phyloP scores from a whole-genome alignment of 92 coral and sea anemone genomes.

The Umimayanthus chanpuru region DNA sequence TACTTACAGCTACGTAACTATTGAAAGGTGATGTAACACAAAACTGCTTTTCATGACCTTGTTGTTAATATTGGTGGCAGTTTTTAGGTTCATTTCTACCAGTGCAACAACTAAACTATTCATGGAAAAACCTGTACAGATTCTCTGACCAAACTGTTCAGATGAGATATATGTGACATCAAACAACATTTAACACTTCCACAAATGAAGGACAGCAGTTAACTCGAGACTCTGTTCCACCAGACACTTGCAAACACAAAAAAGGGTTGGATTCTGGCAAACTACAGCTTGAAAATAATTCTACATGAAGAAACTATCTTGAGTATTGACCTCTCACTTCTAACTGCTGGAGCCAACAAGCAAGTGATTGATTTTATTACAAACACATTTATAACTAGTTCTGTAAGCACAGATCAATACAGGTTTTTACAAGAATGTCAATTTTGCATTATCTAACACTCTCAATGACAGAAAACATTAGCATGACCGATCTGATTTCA shows the following conservation, averaged over 20 bases:
- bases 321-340: background rate
- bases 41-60: background rate
- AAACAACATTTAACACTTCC: background rate
- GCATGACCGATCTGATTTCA: too few relatives aligned
- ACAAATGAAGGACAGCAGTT: background rate
- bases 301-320: too few relatives aligned
- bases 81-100: background rate
- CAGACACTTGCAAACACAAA: background rate
- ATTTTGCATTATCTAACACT: too few relatives aligned
- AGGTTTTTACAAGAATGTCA: too few relatives aligned
- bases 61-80: background rate
- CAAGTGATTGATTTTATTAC: too few relatives aligned
- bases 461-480: too few relatives aligned
- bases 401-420: too few relatives aligned
- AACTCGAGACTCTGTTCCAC: background rate
- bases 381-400: too few relatives aligned
- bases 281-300: background rate
- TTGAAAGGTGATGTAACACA: conserved; percentile 9
- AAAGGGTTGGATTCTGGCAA: too few relatives aligned
- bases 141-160: too few relatives aligned
- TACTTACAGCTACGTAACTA: background rate
- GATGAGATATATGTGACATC: background rate
- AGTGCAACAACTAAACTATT: background rate
- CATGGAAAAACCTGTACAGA: background rate
- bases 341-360: too few relatives aligned